A percentile compares a stretch with the other conserved stretches of the same genome.
phyloP scores from a whole-genome alignment of 1,140 invertebrate genomes.

The Drosophila miranda region DNA sequence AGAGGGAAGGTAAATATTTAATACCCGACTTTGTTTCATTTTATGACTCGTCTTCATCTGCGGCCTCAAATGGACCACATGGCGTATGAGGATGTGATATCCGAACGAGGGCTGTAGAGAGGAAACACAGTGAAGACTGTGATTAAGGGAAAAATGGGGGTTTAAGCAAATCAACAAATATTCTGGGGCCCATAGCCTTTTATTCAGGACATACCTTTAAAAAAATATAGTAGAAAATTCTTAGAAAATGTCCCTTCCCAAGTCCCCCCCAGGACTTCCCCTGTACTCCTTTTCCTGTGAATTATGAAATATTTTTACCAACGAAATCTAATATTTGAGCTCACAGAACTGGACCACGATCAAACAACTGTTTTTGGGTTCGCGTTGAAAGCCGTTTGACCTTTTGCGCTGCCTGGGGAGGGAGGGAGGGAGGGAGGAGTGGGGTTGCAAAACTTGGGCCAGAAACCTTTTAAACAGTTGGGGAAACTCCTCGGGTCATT shows the following conservation, averaged over 20 bases:
- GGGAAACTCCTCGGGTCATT: constrained; percentile 51
- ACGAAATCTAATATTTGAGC: no score
- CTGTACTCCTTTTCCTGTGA: no score
- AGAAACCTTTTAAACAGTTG: constrained; percentile 52
- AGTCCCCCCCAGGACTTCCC: not conserved
- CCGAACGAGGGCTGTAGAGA: no score
- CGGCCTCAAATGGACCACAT: constrained; percentile 4
- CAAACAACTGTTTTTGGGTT: constrained; percentile 17
- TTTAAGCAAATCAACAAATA: no score
- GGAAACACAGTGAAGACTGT: no score
- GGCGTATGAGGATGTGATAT: constrained; percentile 22
- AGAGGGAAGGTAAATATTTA: constrained; percentile 55
- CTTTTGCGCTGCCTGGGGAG: constrained; percentile 23
- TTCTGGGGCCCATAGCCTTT: no score
- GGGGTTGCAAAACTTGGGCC: constrained; percentile 8
- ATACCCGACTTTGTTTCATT: constrained; percentile 41
- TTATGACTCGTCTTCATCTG: constrained; percentile 23
- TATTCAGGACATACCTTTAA: no score
- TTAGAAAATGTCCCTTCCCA: not conserved
- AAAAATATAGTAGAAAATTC: no score
- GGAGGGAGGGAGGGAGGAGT: no score
- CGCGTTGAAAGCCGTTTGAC: constrained; percentile 37
- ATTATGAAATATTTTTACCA: no score
- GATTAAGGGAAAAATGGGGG: no score
- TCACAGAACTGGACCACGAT: no score